Evolutionary conservation across 2,888 invertebrate genomes (phyloP), one percentile per base, ranked within the genome.

Genomic region (Rotaria sp.): DNA sequence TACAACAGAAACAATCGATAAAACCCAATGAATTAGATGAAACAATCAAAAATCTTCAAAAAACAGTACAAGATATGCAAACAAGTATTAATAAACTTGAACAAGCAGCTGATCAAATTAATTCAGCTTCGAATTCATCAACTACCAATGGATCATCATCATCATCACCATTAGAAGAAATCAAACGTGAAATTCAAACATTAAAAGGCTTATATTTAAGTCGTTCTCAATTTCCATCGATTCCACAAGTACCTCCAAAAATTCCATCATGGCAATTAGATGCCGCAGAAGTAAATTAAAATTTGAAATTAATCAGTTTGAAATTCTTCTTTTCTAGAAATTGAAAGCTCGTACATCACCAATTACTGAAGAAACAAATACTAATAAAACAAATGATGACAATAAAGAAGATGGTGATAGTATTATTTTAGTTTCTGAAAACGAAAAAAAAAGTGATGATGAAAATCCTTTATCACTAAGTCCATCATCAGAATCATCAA

Each of bases 221-320:
- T n/a, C 35, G 86, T 24, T 52, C 57, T 26, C 86, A 86, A 85
- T 86, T 86, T 85, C 86, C 86, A 26, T 30, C 80, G n/a, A 80
- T 85, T 48, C 86, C 86, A 50, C 15, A 55, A 55, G 35, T 86
- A 5, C 26, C 48, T 8, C 85, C 86, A 21, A n/a, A 41, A 35
- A 48, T 86, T 45, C 86, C 86, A 41, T 52, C 85, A 11, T 86
- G 86, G 86, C 86, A 86, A 59, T 41, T 86, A 30, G 86, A 86
- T 21, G 45, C 80, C n/a, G 13, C 24, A 26, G 2, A 45, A 45
- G 67, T 35, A 67, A 5, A 30, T 30, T 35, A 45, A 45, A 45
- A 11, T 13, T 45, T 50, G 18, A 50, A 13, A 13, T 50, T 50
- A 13, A 13, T 50, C 13, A 13, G 3, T 30, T 11, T 30, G 5